phyloP scores from a whole-genome alignment of 1,140 invertebrate genomes.

The Leptinotarsa defecta region DNA sequence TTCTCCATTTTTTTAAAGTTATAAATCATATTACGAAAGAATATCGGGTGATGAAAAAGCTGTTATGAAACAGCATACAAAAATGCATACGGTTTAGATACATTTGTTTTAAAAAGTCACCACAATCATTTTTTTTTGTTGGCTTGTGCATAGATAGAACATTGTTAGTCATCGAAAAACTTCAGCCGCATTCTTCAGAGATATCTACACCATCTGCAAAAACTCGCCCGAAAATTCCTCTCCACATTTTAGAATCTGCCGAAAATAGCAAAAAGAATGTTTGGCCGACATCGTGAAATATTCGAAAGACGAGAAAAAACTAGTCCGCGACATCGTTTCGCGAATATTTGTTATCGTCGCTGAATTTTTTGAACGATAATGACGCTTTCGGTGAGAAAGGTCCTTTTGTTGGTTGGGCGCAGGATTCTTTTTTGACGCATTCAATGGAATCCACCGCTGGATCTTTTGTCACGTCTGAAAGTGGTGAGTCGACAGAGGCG shows the following conservation, averaged over 20 bases:
- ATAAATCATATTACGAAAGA: too few relatives aligned
- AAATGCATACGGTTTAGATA: too few relatives aligned
- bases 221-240: not conserved
- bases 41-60: too few relatives aligned
- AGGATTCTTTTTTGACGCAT: slow-evolving; percentile 24
- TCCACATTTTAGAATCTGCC: not conserved
- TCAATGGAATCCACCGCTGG: slow-evolving; percentile 26
- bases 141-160: too few relatives aligned
- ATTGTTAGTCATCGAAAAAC: not conserved
- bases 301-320: slow-evolving; percentile 17
- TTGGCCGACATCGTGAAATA: slow-evolving; percentile 11
- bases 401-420: not conserved
- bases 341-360: slow-evolving; percentile 29
- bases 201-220: not conserved
- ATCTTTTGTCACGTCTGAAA: slow-evolving; percentile 29
- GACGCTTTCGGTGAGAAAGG: slow-evolving; percentile 28
- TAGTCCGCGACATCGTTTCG: slow-evolving; percentile 23
- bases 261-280: slow-evolving; percentile 13
- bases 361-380: slow-evolving; percentile 24
- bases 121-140: too few relatives aligned
- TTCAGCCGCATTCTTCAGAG: not conserved
- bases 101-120: too few relatives aligned
- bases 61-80: too few relatives aligned
- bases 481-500: not conserved
- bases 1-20: too few relatives aligned